Conservation (phyloP, 2,888 invertebrate species). For the Scaptomyza flava region DNA sequence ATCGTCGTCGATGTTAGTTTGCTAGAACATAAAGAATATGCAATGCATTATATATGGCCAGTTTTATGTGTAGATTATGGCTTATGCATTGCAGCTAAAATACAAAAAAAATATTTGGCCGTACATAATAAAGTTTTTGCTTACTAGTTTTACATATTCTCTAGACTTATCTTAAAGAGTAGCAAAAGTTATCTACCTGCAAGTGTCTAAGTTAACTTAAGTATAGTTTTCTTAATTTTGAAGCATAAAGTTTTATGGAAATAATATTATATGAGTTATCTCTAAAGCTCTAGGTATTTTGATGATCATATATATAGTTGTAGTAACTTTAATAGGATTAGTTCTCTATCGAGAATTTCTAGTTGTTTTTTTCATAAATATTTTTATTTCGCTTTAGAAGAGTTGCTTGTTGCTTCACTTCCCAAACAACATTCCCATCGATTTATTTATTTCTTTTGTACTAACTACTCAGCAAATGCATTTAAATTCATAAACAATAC, state of each 20-base stretch:
- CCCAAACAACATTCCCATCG: conserved; percentile 24
- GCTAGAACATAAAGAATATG: conserved; percentile 21
- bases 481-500: conserved; percentile 42
- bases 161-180: not conserved
- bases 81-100: conserved; percentile 25
- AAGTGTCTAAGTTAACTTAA: not conserved
- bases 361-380: too few relatives aligned
- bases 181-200: not conserved
- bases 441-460: not conserved
- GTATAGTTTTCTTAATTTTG: too few relatives aligned
- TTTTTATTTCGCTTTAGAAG: not conserved
- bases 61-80: conserved; percentile 18
- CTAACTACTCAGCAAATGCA: conserved; percentile 1
- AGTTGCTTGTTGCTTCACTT: too few relatives aligned
- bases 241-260: too few relatives aligned
- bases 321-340: too few relatives aligned
- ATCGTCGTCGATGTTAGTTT: conserved; percentile 10
- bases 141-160: not conserved
- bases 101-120: not conserved
- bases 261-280: too few relatives aligned
- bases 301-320: too few relatives aligned
- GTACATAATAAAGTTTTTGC: not conserved
- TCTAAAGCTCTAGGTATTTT: too few relatives aligned
- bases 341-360: too few relatives aligned
- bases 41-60: conserved; percentile 26